Evolutionary conservation across 2,113 vertebrate genomes (phyloP).

Genomic region (Agelaius tricolor): DNA sequence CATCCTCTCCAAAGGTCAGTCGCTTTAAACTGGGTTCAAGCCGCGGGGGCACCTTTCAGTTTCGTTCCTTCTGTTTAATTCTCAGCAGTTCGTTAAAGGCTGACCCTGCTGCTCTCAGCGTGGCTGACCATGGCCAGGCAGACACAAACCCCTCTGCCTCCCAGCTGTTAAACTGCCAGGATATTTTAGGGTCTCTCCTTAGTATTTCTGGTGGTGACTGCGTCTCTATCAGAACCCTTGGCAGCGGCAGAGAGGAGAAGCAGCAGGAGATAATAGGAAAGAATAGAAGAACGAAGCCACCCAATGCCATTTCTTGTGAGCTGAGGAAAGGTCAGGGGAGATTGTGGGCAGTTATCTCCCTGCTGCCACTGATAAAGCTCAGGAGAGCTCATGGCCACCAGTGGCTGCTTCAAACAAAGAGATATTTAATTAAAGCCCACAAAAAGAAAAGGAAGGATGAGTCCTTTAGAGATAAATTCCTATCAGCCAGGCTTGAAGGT

Average conservation of each 20-base stretch:
- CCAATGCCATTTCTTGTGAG: constrained; percentile 29
- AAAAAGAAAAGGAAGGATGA: constrained; percentile 28
- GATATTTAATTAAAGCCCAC: constrained; percentile 37
- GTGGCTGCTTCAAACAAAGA: constrained; percentile 65
- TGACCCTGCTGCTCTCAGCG: constrained; percentile 64
- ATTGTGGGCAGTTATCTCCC: constrained; percentile 75
- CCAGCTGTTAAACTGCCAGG: constrained; percentile 56
- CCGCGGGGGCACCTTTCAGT: constrained; percentile 12
- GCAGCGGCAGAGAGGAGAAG: neutral
- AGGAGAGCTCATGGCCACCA: constrained; percentile 57
- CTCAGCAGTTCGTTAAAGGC: constrained; percentile 73
- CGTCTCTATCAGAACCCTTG: constrained; percentile 37
- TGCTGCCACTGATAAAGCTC: constrained; percentile 62
- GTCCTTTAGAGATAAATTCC: constrained; percentile 15
- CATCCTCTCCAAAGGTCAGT: constrained; percentile 58
- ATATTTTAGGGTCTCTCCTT: constrained; percentile 56
- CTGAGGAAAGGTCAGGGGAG: constrained; percentile 61
- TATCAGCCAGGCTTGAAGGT: neutral
- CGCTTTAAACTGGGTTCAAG: constrained; percentile 21
- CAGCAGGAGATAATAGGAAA: constrained; percentile 49
- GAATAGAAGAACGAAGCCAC: constrained; percentile 40
- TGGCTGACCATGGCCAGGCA: constrained; percentile 18
- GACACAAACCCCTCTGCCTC: constrained; percentile 43
- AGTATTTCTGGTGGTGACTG: constrained; percentile 46
- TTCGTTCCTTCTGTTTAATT: constrained; percentile 65